Conservation (phyloP, 2,797 vertebrate species). For the Holocentrus rufus region DNA sequence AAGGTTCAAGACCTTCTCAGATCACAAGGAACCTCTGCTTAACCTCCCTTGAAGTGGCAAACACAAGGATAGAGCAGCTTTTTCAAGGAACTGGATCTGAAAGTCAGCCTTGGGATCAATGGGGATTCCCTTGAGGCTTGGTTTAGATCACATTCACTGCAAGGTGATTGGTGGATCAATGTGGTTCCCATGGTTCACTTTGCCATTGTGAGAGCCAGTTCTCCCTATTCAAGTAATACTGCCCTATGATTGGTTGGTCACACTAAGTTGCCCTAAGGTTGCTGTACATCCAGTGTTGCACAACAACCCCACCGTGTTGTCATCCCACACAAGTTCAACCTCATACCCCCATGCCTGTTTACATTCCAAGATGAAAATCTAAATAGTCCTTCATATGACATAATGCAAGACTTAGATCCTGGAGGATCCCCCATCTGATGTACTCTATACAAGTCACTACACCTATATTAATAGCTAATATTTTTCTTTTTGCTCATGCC, state of each 20-base stretch:
- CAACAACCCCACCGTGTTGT: neutral
- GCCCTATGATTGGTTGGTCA: conserved; percentile 49
- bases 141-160: conserved; percentile 74
- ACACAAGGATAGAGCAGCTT: conserved; percentile 76
- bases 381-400: conserved; percentile 32
- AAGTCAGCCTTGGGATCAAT: conserved; percentile 80
- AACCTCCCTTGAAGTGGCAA: conserved; percentile 83
- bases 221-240: conserved; percentile 52
- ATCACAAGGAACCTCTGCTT: conserved; percentile 85
- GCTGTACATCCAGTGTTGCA: conserved; percentile 24
- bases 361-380: conserved; percentile 21
- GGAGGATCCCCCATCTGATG: conserved; percentile 29
- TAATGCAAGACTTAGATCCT: neutral
- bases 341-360: conserved; percentile 1
- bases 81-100: conserved; percentile 77
- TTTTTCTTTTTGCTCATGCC: conserved; percentile 11
- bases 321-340: conserved; percentile 22
- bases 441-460: conserved; percentile 19
- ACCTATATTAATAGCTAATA: conserved; percentile 34
- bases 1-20: conserved; percentile 84
- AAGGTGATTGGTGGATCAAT: conserved; percentile 81
- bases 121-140: conserved; percentile 70
- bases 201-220: conserved; percentile 77
- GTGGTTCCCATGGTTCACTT: conserved; percentile 80
- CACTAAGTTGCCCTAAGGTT: conserved; percentile 18